Evolutionary conservation across 2,797 vertebrate genomes (phyloP).

Genomic region (Serranus cabrilla): DNA sequence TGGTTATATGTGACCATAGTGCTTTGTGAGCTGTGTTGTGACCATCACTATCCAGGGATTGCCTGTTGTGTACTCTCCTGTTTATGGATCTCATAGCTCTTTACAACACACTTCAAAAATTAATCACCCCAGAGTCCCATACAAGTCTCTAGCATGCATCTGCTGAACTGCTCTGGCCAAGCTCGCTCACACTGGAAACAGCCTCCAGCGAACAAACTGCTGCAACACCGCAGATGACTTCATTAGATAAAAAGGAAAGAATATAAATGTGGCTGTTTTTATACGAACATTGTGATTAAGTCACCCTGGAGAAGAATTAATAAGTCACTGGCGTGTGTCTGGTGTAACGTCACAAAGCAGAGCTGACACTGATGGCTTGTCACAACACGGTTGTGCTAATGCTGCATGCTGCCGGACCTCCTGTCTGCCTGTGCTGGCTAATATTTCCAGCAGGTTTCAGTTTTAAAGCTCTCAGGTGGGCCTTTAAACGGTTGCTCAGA

Average conservation of each 20-base stretch:
- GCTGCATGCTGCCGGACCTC: slow-evolving; percentile 70
- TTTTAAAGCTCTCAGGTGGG: slow-evolving; percentile 91
- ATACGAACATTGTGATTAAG: slow-evolving; percentile 66
- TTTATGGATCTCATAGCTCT: slow-evolving; percentile 84
- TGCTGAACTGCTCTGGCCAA: slow-evolving; percentile 71
- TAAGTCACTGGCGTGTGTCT: slow-evolving; percentile 55
- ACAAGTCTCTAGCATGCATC: slow-evolving; percentile 71
- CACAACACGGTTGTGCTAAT: slow-evolving; percentile 80
- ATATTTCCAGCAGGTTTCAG: slow-evolving; percentile 88
- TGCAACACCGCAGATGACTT: slow-evolving; percentile 41
- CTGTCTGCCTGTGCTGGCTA: slow-evolving; percentile 80
- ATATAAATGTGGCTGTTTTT: slow-evolving; percentile 32
- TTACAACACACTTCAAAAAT: slow-evolving; percentile 85
- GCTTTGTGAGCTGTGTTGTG: slow-evolving; percentile 70
- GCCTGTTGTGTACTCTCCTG: slow-evolving; percentile 76
- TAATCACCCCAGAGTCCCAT: slow-evolving; percentile 82
- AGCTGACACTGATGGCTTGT: slow-evolving; percentile 77
- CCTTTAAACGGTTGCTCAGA: slow-evolving; percentile 89
- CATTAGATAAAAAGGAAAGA: slow-evolving; percentile 25
- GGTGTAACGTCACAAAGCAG: slow-evolving; percentile 52
- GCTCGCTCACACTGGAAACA: slow-evolving; percentile 37
- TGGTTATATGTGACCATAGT: slow-evolving; percentile 61
- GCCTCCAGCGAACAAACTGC: slow-evolving; percentile 37
- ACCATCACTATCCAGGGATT: slow-evolving; percentile 66
- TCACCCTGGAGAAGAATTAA: slow-evolving; percentile 48